These are phyloP conservation scores for Hydractinia symbiolongicarpus DNA, from an alignment of 30 jellyfish, hydroid and myxozoan species.

Conservation along the genomic window DNA sequence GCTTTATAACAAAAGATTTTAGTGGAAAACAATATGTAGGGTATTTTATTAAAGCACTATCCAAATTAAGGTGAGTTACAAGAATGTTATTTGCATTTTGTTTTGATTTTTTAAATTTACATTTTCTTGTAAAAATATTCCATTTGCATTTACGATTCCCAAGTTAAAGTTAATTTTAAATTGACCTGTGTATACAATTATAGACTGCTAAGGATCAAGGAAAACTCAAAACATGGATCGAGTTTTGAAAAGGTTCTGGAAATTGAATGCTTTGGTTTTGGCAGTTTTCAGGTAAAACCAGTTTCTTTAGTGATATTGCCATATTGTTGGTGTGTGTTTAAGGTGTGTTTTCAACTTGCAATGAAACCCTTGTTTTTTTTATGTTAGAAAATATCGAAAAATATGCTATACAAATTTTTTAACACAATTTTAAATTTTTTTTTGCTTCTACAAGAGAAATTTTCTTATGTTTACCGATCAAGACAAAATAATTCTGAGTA, in stretches of 20 bases:
- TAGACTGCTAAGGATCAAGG: constrained; percentile 17
- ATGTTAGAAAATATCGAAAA: too few relatives aligned
- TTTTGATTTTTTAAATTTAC: neutral
- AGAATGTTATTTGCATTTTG: neutral
- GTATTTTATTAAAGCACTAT: constrained; percentile 34
- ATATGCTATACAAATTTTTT: too few relatives aligned
- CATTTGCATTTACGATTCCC: too few relatives aligned
- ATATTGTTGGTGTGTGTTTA: too few relatives aligned
- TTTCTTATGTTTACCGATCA: too few relatives aligned
- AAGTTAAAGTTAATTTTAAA: neutral
- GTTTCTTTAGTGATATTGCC: too few relatives aligned
- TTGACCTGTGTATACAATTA: neutral
- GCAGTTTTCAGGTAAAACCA: constrained; percentile 17
- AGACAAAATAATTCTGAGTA: too few relatives aligned
- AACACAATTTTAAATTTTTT: too few relatives aligned
- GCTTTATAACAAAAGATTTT: constrained; percentile 57
- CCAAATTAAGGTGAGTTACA: constrained; percentile 45
- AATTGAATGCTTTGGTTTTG: constrained; percentile 22
- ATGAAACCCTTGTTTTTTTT: too few relatives aligned
- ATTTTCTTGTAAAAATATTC: too few relatives aligned
- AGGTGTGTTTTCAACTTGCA: too few relatives aligned
- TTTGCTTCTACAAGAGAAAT: too few relatives aligned
- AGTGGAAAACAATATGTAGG: constrained; percentile 45
- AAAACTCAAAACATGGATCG: neutral
- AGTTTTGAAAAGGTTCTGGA: constrained; percentile 28